Conservation (phyloP, 2,888 invertebrate genomes). For the Dynastes hyllus region DNA sequence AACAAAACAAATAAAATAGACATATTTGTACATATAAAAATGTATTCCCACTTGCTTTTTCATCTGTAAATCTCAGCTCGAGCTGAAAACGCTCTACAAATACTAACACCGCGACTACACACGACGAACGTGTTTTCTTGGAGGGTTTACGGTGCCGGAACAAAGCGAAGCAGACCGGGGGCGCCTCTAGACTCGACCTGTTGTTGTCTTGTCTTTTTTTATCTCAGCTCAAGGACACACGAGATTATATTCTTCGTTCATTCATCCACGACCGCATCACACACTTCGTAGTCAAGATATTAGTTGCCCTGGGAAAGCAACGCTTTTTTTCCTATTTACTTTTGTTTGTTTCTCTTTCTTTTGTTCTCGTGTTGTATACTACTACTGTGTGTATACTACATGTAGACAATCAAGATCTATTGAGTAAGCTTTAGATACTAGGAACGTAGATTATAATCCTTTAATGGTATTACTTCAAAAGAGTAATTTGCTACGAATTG, state of each 20-base stretch:
- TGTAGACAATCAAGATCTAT: not conserved
- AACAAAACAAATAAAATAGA: too few species aligned
- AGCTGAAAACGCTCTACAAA: too few species aligned
- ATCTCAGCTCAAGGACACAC: constrained; percentile 27
- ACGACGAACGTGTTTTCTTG: constrained; percentile 15
- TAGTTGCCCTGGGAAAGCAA: constrained; percentile 30
- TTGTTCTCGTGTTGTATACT: not conserved
- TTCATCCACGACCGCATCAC: constrained; percentile 38
- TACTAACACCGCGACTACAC: not conserved
- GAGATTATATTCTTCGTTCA: constrained; percentile 35
- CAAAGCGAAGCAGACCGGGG: constrained; percentile 11
- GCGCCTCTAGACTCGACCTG: constrained; percentile 38
- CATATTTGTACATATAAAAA: too few species aligned
- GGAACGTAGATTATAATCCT: too few species aligned
- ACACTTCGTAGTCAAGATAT: constrained; percentile 43
- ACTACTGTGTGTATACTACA: not conserved
- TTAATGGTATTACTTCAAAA: too few species aligned
- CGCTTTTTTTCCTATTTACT: constrained; percentile 17
- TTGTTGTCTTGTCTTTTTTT: constrained; percentile 15
- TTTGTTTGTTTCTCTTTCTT: constrained; percentile 6
- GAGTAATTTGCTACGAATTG: too few species aligned
- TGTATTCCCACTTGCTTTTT: too few species aligned
- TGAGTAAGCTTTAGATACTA: too few species aligned
- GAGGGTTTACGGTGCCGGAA: constrained; percentile 40
- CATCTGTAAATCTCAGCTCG: too few species aligned